Conservation (phyloP, 2,797 vertebrate species). For the Pterois miles region DNA sequence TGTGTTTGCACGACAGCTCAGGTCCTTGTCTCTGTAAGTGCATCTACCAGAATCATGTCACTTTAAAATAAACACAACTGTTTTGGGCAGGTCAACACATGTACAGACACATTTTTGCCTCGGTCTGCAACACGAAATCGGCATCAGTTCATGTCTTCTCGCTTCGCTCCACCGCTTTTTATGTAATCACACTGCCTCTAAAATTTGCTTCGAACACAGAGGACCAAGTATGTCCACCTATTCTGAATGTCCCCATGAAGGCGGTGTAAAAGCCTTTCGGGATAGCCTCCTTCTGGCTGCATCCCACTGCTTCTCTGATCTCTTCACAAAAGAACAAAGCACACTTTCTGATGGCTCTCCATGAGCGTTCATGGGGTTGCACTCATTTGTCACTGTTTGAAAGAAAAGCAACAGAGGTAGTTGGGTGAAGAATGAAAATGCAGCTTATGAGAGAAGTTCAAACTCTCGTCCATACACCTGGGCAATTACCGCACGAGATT, state of each 20-base stretch:
- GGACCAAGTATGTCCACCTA: background rate
- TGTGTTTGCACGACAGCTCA: too few relatives aligned
- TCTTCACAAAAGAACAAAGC: background rate
- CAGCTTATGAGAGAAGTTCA: background rate
- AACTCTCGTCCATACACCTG: background rate
- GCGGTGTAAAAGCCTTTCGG: background rate
- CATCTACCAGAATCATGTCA: too few relatives aligned
- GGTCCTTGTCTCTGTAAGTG: too few relatives aligned
- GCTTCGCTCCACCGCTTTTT: background rate
- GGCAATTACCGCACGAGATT: background rate
- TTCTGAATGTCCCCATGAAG: background rate
- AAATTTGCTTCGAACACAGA: background rate
- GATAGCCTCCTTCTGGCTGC: background rate
- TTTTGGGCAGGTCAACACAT: too few relatives aligned
- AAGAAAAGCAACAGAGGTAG: background rate
- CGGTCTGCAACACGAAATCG: background rate
- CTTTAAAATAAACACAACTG: too few relatives aligned
- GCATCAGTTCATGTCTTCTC: too few relatives aligned
- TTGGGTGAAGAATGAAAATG: background rate
- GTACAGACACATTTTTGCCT: background rate
- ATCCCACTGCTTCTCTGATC: background rate
- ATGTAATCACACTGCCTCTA: background rate
- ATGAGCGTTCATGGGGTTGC: background rate
- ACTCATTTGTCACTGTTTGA: background rate
- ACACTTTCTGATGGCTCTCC: background rate